A percentile compares a stretch with the other conserved stretches of the same genome.
These are phyloP conservation scores for Agrypnia vestita DNA, from an alignment of 1,140 invertebrate species.

Conservation along the genomic window DNA sequence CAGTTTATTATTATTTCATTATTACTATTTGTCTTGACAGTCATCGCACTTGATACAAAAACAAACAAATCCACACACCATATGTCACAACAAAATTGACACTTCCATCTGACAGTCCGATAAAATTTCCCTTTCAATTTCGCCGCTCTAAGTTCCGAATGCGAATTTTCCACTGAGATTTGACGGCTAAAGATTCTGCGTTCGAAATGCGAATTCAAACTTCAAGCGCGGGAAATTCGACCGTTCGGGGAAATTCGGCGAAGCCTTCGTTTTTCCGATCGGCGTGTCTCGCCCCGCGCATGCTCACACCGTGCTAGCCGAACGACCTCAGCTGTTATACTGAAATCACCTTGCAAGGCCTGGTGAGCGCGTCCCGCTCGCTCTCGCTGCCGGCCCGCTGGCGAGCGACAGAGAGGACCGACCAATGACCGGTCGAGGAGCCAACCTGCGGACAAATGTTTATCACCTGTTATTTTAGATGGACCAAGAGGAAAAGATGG, in stretches of 20 bases:
- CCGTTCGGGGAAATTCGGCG: constrained; percentile 30
- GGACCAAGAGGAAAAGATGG: constrained; percentile 31
- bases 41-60: no score
- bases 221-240: constrained; percentile 30
- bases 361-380: constrained; percentile 48
- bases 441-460: constrained; percentile 49
- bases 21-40: no score
- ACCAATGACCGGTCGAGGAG: constrained; percentile 40
- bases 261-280: constrained; percentile 32
- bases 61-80: constrained; percentile 3
- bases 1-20: no score
- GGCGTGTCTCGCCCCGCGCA: constrained; percentile 28
- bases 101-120: background rate
- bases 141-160: background rate
- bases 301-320: constrained; percentile 50
- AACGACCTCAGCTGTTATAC: constrained; percentile 58
- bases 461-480: constrained; percentile 50
- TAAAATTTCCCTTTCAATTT: background rate
- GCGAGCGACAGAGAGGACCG: constrained; percentile 31
- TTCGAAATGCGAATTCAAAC: constrained; percentile 6
- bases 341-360: constrained; percentile 61
- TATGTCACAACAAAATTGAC: background rate
- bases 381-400: background rate
- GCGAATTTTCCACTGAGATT: background rate
- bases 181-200: background rate